Conservation (phyloP, 2,888 invertebrate species). For the Euzetes globulus region DNA sequence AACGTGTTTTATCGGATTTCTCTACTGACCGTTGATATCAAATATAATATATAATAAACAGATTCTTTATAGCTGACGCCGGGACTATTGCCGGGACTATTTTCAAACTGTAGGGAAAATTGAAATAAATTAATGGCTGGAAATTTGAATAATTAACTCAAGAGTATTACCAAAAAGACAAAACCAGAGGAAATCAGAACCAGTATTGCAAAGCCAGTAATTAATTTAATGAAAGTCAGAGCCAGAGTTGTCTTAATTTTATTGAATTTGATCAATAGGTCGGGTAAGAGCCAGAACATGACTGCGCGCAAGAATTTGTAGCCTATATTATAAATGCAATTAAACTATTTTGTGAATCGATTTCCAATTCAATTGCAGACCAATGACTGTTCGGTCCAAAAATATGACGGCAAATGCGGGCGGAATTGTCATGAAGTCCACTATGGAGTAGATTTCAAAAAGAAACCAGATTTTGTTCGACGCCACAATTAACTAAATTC, state of each 20-base stretch:
- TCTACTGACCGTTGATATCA: conserved; percentile 81
- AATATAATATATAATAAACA: conserved; percentile 98
- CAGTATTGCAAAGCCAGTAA: neutral
- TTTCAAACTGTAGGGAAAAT: conserved; percentile 71
- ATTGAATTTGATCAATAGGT: conserved; percentile 99
- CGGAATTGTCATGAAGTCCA: conserved; percentile 99
- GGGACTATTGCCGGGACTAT: conserved; percentile 97
- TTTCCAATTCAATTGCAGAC: conserved; percentile 53
- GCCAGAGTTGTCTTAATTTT: conserved; percentile 99
- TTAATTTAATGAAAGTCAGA: conserved; percentile 48
- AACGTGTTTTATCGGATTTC: too few relatives aligned
- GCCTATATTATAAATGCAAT: conserved; percentile 57
- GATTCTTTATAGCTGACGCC: conserved; percentile 98
- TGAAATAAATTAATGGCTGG: neutral
- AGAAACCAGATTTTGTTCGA: conserved; percentile 99
- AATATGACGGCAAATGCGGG: conserved; percentile 99
- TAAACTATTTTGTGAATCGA: neutral
- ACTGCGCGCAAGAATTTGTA: conserved; percentile 98
- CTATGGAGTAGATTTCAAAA: conserved; percentile 99
- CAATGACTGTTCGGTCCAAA: conserved; percentile 99
- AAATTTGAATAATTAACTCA: neutral
- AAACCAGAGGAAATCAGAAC: neutral
- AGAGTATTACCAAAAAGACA: neutral
- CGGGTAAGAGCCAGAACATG: conserved; percentile 99
- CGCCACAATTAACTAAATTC: conserved; percentile 96